Conservation (phyloP, 2,113 vertebrate species). For the Riparia riparia region DNA sequence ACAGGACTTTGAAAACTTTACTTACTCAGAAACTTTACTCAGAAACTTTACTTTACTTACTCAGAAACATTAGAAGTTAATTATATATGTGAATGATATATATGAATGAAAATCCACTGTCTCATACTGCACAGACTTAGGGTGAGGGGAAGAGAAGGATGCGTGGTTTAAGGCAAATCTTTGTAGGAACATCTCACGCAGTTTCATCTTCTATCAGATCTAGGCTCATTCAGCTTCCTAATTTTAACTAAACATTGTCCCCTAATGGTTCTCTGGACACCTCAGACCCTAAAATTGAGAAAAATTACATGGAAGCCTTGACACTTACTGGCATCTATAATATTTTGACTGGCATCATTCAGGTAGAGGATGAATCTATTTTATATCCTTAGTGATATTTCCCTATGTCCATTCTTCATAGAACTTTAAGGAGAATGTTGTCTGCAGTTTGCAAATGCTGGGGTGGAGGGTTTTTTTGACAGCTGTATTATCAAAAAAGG, state of each 20-base stretch:
- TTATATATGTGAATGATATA: not conserved
- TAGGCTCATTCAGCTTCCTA: constrained; percentile 70
- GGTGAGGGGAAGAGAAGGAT: not conserved
- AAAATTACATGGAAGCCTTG: not conserved
- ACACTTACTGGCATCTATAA: constrained; percentile 38
- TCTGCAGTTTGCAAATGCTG: not conserved
- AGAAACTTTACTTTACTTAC: not conserved
- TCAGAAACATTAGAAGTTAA: not conserved
- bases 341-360: constrained; percentile 71
- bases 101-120: not conserved
- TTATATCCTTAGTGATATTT: not conserved
- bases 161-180: too few species aligned
- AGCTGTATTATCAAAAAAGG: too few species aligned
- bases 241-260: constrained; percentile 57
- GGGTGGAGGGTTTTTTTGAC: not conserved
- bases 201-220: not conserved
- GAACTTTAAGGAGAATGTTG: not conserved
- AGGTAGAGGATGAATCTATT: constrained; percentile 43
- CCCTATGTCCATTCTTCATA: not conserved
- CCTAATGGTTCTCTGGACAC: constrained; percentile 9
- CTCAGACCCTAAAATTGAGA: not conserved
- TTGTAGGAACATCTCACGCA: not conserved
- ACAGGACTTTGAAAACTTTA: not conserved
- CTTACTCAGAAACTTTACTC: not conserved
- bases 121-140: not conserved